phyloP scores from a whole-genome alignment of 2,888 invertebrate species.

The Allygus modestus region DNA sequence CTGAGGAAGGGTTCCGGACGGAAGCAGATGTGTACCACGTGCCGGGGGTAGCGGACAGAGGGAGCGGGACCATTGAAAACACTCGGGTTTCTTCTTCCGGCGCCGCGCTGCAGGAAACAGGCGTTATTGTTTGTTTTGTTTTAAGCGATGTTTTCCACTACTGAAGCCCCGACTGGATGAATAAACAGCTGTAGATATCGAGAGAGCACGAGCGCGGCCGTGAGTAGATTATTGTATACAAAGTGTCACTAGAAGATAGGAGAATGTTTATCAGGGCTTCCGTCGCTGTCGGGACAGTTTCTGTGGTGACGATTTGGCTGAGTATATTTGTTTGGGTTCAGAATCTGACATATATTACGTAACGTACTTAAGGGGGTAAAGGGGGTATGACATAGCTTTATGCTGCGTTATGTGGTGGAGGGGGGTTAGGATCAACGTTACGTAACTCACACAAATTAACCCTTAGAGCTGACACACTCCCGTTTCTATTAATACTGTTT shows the following conservation, averaged over 20 bases:
- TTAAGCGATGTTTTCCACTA: conserved; percentile 42
- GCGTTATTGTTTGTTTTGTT: conserved; percentile 48
- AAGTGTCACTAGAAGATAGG: background rate
- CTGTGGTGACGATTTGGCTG: no score
- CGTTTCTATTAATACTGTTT: no score
- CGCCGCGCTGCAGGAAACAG: conserved; percentile 35
- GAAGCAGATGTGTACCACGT: conserved; percentile 51
- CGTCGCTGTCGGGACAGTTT: background rate
- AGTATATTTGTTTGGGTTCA: no score
- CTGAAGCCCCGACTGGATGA: conserved; percentile 20
- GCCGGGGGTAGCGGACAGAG: background rate
- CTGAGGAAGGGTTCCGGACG: conserved; percentile 6
- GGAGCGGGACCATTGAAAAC: conserved; percentile 24
- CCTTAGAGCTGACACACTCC: no score
- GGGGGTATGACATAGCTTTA: no score
- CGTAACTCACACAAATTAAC: no score
- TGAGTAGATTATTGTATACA: background rate
- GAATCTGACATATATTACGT: no score
- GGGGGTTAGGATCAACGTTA: no score
- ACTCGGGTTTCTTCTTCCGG: conserved; percentile 45
- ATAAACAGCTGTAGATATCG: background rate
- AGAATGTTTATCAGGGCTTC: background rate
- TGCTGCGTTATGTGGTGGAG: no score
- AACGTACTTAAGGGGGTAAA: no score
- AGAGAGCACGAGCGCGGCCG: background rate